A percentile compares a stretch with the other conserved stretches of the same genome.
Evolutionary conservation across 2,113 vertebrate species (phyloP).

Genomic region (Pimephales promelas): DNA sequence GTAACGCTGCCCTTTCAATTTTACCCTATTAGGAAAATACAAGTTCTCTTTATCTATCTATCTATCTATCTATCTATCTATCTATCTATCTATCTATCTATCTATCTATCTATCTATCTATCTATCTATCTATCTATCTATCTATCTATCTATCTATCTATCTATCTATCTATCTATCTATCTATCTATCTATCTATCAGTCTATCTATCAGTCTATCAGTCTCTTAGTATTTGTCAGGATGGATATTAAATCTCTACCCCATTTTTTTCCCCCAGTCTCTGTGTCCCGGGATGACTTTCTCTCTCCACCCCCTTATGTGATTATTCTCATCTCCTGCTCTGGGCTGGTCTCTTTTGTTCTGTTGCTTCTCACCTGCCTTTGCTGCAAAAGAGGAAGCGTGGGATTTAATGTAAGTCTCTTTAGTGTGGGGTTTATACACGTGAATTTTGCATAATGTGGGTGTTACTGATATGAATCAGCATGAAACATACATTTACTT

Average conservation of each 20-base stretch:
- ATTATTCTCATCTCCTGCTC: constrained; percentile 93
- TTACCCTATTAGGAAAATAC: constrained; percentile 56
- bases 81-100: neutral
- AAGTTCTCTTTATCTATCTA: constrained; percentile 39
- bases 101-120: neutral
- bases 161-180: neutral
- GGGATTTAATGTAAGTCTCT: constrained; percentile 88
- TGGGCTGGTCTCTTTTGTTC: constrained; percentile 88
- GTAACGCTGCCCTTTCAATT: constrained; percentile 63
- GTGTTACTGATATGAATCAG: neutral
- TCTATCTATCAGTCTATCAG: neutral
- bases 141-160: neutral
- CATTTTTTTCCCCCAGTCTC: constrained; percentile 66
- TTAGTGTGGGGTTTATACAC: constrained; percentile 7
- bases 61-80: neutral
- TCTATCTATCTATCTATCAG: neutral
- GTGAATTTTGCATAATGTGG: constrained; percentile 4
- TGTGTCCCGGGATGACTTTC: constrained; percentile 77
- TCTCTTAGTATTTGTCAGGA: constrained; percentile 3
- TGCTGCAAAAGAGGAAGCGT: constrained; percentile 91
- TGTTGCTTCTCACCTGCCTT: constrained; percentile 91
- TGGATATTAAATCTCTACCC: constrained; percentile 9
- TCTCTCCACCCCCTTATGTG: constrained; percentile 88
- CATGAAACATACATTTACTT: neutral
- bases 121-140: constrained; percentile 5